Percentiles rank a stretch among this genome's conserved stretches.
phyloP scores from a whole-genome alignment of 2,888 invertebrate genomes.

The Drosophila lutescens region DNA sequence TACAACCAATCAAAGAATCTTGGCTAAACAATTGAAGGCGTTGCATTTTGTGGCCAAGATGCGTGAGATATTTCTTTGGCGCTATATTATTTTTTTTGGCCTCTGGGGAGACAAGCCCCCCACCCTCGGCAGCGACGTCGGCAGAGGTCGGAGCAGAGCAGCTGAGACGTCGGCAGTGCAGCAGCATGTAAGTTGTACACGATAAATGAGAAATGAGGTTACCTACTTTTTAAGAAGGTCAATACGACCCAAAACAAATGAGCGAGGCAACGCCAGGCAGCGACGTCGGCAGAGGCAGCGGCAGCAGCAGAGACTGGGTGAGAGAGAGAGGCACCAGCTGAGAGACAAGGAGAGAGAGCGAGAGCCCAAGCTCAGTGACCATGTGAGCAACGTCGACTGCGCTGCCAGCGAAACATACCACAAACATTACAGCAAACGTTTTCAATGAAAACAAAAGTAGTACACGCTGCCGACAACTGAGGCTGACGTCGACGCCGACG shows the following conservation, averaged over 20 bases:
- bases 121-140: conserved; percentile 17
- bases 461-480: conserved; percentile 63
- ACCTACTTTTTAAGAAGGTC: conserved; percentile 84
- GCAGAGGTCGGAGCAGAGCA: conserved; percentile 23
- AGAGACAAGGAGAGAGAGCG: conserved; percentile 34
- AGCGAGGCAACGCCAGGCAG: conserved; percentile 70
- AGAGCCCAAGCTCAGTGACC: conserved; percentile 75
- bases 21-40: conserved; percentile 34
- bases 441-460: conserved; percentile 79
- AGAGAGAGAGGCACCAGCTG: neutral
- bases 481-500: conserved; percentile 26
- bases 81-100: conserved; percentile 4
- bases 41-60: conserved; percentile 4
- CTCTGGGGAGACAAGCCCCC: conserved; percentile 28
- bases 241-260: conserved; percentile 81
- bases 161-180: conserved; percentile 21
- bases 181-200: conserved; percentile 80
- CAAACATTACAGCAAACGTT: conserved; percentile 79
- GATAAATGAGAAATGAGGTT: conserved; percentile 83
- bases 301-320: neutral
- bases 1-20: conserved; percentile 29
- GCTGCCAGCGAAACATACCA: conserved; percentile 52
- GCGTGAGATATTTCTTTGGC: conserved; percentile 34
- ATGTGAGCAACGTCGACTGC: conserved; percentile 64
- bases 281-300: conserved; percentile 29